Percentiles rank a stretch among this genome's conserved stretches.
These are phyloP conservation scores for Metridium senile DNA, from an alignment of 92 coral and sea anemone genomes.

Conservation along the genomic window DNA sequence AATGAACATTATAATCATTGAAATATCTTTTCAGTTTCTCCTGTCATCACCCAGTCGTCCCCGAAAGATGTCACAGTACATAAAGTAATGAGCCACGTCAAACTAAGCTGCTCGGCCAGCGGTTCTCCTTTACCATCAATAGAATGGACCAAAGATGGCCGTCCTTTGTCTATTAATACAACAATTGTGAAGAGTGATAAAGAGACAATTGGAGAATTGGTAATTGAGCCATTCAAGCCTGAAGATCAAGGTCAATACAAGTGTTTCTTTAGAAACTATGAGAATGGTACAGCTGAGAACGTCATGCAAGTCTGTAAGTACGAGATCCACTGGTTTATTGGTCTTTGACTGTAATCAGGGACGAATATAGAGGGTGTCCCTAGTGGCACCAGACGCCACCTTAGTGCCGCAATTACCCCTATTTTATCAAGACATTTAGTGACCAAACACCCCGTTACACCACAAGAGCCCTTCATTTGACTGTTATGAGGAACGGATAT, in stretches of 20 bases:
- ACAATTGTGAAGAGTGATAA: slow-evolving; percentile 17
- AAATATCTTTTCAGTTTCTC: slow-evolving; percentile 56
- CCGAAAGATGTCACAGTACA: slow-evolving; percentile 48
- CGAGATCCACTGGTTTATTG: too few relatives aligned
- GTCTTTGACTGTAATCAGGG: too few relatives aligned
- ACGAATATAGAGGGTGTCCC: too few relatives aligned
- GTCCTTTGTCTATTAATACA: slow-evolving; percentile 44
- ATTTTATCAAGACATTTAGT: too few relatives aligned
- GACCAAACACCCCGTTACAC: too few relatives aligned
- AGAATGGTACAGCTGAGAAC: slow-evolving; percentile 73
- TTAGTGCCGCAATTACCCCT: too few relatives aligned
- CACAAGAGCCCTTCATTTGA: too few relatives aligned
- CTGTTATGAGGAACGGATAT: too few relatives aligned
- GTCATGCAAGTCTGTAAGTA: slow-evolving; percentile 55
- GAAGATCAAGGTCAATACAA: slow-evolving; percentile 69
- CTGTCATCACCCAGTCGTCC: slow-evolving; percentile 55
- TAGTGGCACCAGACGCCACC: too few relatives aligned
- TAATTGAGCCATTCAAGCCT: slow-evolving; percentile 48
- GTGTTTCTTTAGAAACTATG: slow-evolving; percentile 74
- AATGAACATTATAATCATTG: too few relatives aligned
- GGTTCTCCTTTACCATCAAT: slow-evolving; percentile 81
- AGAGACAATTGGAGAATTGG: slow-evolving; percentile 52
- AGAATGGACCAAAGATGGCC: slow-evolving; percentile 76
- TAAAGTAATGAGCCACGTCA: slow-evolving; percentile 36
- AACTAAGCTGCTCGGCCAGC: slow-evolving; percentile 65